A percentile compares a stretch with the other conserved stretches of the same genome.
Evolutionary conservation across 2,797 vertebrate genomes (phyloP).

Genomic region (Macropus fuliginosus): DNA sequence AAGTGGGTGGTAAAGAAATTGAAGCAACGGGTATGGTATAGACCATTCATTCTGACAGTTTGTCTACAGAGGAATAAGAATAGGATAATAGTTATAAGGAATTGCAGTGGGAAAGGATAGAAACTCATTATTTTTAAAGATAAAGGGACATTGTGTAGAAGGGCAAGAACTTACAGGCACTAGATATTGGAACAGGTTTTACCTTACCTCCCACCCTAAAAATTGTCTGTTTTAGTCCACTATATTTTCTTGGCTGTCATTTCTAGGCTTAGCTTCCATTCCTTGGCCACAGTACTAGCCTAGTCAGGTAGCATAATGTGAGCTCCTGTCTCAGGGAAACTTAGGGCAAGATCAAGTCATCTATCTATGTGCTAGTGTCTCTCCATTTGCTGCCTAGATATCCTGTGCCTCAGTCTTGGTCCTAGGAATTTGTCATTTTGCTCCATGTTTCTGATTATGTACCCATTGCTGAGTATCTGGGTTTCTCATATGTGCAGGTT

Average conservation of each 20-base stretch:
- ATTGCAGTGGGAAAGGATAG: not conserved
- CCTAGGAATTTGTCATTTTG: not conserved
- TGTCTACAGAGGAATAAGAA: not conserved
- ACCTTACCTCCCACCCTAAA: not conserved
- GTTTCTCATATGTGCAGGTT: not conserved
- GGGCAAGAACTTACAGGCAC: not conserved
- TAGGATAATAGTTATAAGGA: not conserved
- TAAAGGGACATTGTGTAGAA: not conserved
- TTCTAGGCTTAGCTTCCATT: not conserved
- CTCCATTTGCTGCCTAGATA: not conserved
- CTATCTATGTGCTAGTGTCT: not conserved
- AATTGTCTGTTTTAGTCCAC: not conserved
- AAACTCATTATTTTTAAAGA: not conserved
- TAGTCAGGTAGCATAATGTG: not conserved
- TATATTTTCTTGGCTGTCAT: not conserved
- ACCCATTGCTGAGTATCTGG: not conserved
- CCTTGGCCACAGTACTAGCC: not conserved
- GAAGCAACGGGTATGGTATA: not conserved
- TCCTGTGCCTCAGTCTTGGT: not conserved
- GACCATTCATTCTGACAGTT: not conserved
- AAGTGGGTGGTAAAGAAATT: constrained; percentile 1
- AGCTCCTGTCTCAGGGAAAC: not conserved
- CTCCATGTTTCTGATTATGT: not conserved
- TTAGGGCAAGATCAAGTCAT: not conserved
- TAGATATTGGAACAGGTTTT: not conserved